Evolutionary conservation across 2,888 invertebrate genomes (phyloP).

Genomic region (Synergus japonicus): DNA sequence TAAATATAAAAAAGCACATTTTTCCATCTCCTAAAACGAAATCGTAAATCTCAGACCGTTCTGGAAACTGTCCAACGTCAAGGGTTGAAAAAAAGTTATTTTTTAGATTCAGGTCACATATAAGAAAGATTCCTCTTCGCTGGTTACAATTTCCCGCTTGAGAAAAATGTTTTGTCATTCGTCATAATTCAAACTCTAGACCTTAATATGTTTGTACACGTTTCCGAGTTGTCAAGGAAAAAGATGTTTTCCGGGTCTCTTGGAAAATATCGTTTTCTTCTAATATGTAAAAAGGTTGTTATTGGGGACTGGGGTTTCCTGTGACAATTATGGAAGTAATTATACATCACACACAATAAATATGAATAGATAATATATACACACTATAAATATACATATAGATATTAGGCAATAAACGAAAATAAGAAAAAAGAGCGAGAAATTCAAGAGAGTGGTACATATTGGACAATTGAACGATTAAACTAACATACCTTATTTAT

Average conservation of each 20-base stretch:
- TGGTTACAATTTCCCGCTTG: not conserved
- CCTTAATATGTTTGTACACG: not conserved
- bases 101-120: not conserved
- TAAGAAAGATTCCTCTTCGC: not conserved
- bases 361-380: not conserved
- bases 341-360: not conserved
- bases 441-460: not conserved
- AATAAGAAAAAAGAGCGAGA: not conserved
- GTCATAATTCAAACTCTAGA: not conserved
- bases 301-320: not conserved
- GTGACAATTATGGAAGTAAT: not conserved
- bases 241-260: not conserved
- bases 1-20: not conserved
- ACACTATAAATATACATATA: not conserved
- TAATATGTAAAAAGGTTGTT: not conserved
- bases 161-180: not conserved
- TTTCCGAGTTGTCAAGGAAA: not conserved
- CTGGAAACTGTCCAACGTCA: not conserved
- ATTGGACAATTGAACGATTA: conserved; percentile 1
- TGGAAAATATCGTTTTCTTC: too few relatives aligned
- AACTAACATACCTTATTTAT: not conserved
- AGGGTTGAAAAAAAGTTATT: not conserved
- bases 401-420: not conserved
- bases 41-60: not conserved
- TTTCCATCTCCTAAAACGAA: not conserved